A percentile compares a stretch with the other conserved stretches of the same genome.
phyloP scores from a whole-genome alignment of 2,113 vertebrate species.

The Chelonoidis abingdonii region DNA sequence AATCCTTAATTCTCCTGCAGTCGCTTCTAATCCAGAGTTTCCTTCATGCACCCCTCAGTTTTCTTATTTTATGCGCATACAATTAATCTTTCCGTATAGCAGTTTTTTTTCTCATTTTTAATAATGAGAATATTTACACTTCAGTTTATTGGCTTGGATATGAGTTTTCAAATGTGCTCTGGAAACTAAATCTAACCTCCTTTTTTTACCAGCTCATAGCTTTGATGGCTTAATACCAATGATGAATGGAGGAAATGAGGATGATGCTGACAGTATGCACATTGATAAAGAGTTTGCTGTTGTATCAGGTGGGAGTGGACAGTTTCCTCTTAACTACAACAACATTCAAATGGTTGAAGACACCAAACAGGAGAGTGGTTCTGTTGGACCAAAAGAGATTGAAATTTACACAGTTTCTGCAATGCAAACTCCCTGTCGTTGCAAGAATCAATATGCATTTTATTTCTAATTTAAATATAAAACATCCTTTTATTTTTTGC shows the following conservation, averaged over 20 bases:
- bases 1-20: not conserved
- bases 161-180: not conserved
- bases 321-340: slow-evolving; percentile 89
- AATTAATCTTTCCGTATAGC: not conserved
- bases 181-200: slow-evolving; percentile 19
- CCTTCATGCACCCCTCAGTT: not conserved
- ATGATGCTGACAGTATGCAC: slow-evolving; percentile 87
- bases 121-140: not conserved
- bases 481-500: slow-evolving; percentile 52
- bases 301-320: slow-evolving; percentile 92
- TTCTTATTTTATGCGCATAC: not conserved
- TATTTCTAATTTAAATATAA: slow-evolving; percentile 85
- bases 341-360: slow-evolving; percentile 86
- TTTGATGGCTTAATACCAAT: slow-evolving; percentile 68
- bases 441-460: slow-evolving; percentile 93
- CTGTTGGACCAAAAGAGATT: slow-evolving; percentile 89
- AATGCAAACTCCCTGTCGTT: slow-evolving; percentile 97
- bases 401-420: slow-evolving; percentile 96
- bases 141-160: not conserved
- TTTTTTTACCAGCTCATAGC: slow-evolving; percentile 69
- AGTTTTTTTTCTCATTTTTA: not conserved
- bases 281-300: slow-evolving; percentile 82
- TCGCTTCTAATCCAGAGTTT: not conserved
- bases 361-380: slow-evolving; percentile 83
- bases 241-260: slow-evolving; percentile 75